A percentile compares a stretch with the other conserved stretches of the same genome.
These are phyloP conservation scores for Dryoscopus gambensis DNA, from an alignment of 2,113 vertebrate species.

Conservation along the genomic window DNA sequence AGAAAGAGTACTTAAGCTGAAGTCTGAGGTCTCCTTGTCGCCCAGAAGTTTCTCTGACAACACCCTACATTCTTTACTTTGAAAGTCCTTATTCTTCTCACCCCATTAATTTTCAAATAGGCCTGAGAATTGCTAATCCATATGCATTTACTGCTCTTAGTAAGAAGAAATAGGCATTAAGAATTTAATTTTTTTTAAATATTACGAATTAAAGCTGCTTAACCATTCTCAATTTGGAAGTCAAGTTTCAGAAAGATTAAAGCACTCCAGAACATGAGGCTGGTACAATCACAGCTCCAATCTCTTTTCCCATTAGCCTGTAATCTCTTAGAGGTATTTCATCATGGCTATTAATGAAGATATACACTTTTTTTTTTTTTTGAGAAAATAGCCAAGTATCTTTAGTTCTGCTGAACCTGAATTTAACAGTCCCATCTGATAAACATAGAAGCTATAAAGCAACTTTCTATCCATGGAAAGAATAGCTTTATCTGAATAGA, in stretches of 20 bases:
- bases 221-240: slow-evolving; percentile 57
- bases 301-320: slow-evolving; percentile 35
- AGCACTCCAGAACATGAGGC: slow-evolving; percentile 1
- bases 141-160: slow-evolving; percentile 37
- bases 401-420: background rate
- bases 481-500: background rate
- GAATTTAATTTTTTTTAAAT: slow-evolving; percentile 19
- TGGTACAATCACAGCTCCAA: slow-evolving; percentile 28
- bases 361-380: background rate
- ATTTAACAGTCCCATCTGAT: background rate
- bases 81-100: background rate
- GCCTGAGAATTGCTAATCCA: slow-evolving; percentile 39
- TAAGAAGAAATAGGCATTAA: slow-evolving; percentile 34
- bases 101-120: slow-evolving; percentile 39
- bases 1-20: background rate
- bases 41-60: background rate
- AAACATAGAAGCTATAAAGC: background rate
- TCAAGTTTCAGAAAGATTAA: slow-evolving; percentile 61
- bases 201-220: slow-evolving; percentile 60
- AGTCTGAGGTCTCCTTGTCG: background rate
- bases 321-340: slow-evolving; percentile 28
- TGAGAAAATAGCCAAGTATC: slow-evolving; percentile 2
- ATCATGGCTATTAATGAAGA: background rate
- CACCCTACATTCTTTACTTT: background rate
- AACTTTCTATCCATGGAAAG: background rate